phyloP scores from a whole-genome alignment of 2,113 vertebrate species.

The Ctenodactylus gundi region DNA sequence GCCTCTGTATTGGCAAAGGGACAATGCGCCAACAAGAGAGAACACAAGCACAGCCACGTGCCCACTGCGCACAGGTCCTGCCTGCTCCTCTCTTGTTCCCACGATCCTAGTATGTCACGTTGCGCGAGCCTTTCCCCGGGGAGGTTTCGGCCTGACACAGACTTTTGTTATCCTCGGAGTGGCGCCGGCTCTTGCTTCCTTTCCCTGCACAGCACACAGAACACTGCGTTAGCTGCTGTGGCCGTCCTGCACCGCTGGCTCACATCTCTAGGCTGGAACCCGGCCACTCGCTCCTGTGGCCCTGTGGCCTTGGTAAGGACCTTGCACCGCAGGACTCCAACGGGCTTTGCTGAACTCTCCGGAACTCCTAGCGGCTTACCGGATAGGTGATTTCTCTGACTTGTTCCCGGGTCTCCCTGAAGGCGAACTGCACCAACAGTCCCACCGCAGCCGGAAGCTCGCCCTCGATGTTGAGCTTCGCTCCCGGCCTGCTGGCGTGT shows the following conservation, averaged over 20 bases:
- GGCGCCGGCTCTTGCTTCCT: not conserved
- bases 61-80: not conserved
- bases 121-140: not conserved
- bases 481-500: slow-evolving; percentile 89
- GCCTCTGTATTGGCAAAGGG: too few species aligned
- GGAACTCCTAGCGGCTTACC: slow-evolving; percentile 82
- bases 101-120: not conserved
- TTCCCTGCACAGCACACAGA: not conserved
- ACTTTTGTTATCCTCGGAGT: not conserved
- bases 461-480: slow-evolving; percentile 92
- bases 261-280: not conserved
- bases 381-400: slow-evolving; percentile 91
- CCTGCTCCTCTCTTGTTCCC: not conserved
- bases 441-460: slow-evolving; percentile 97
- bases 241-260: not conserved
- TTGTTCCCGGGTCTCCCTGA: slow-evolving; percentile 94
- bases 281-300: not conserved
- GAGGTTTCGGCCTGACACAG: not conserved
- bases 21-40: too few species aligned
- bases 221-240: not conserved
- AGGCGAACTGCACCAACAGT: slow-evolving; percentile 95
- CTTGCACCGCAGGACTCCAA: not conserved
- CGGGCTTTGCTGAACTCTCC: not conserved
- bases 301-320: not conserved
- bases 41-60: not conserved